A percentile compares a stretch with the other conserved stretches of the same genome.
Evolutionary conservation across 2,797 vertebrate species (phyloP).

Genomic region (Erethizon dorsatum): DNA sequence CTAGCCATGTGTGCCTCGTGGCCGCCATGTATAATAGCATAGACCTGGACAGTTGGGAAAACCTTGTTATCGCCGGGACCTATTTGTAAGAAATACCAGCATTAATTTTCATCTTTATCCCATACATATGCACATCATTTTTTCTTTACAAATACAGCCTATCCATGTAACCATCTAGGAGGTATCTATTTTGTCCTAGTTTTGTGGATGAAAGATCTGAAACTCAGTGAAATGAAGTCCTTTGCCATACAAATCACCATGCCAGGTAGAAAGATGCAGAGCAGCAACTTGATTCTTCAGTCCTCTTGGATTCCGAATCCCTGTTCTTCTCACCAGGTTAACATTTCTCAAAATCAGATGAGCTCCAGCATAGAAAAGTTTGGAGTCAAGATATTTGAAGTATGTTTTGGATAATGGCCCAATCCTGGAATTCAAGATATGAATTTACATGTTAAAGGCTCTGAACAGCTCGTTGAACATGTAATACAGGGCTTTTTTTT

Average conservation of each 20-base stretch:
- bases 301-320: conserved; percentile 14
- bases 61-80: not conserved
- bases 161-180: not conserved
- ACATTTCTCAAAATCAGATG: not conserved
- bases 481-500: not conserved
- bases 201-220: conserved; percentile 25
- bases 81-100: not conserved
- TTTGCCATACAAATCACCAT: conserved; percentile 24
- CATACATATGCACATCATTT: not conserved
- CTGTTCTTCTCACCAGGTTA: not conserved
- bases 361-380: not conserved
- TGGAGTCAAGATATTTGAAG: not conserved
- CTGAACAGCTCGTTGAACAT: not conserved
- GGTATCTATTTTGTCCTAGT: not conserved
- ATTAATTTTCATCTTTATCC: not conserved
- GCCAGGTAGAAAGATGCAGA: not conserved
- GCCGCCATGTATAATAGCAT: not conserved
- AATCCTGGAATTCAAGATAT: not conserved
- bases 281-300: not conserved
- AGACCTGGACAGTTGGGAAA: conserved; percentile 13
- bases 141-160: conserved; percentile 27
- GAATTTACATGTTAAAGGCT: not conserved
- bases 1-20: not conserved
- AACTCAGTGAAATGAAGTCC: conserved; percentile 1
- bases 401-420: not conserved